phyloP scores from a whole-genome alignment of 2,797 vertebrate species.

The Hyperoplus lanceolatus region DNA sequence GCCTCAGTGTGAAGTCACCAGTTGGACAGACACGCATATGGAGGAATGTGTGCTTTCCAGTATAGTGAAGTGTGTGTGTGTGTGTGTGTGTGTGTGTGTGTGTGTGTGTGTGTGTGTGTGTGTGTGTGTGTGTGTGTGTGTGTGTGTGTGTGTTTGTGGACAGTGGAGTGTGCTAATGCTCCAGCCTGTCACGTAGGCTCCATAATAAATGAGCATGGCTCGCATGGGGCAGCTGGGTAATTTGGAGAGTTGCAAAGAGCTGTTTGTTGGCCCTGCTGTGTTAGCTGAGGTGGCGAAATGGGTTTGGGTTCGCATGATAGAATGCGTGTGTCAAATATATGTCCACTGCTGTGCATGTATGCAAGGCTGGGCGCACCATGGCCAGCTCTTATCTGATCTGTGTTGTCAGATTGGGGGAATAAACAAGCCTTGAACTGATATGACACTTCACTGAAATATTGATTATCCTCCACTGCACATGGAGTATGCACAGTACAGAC shows the following conservation, averaged over 20 bases:
- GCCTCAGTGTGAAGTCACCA: constrained; percentile 56
- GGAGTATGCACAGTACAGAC: constrained; percentile 46
- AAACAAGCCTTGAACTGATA: constrained; percentile 77
- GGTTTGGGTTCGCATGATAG: constrained; percentile 42
- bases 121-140: constrained; percentile 19
- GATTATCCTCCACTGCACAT: constrained; percentile 74
- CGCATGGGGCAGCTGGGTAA: constrained; percentile 77
- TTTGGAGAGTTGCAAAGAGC: constrained; percentile 65
- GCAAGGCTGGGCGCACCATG: background rate
- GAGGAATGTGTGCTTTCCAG: constrained; percentile 42
- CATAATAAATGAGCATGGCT: constrained; percentile 76
- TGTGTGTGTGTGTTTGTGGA: constrained; percentile 28
- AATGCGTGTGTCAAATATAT: constrained; percentile 33
- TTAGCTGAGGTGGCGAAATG: constrained; percentile 69
- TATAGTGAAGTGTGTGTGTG: constrained; percentile 27
- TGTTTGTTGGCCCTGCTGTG: constrained; percentile 74
- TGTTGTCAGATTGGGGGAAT: constrained; percentile 58
- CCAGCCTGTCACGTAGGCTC: constrained; percentile 62
- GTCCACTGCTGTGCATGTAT: constrained; percentile 33
- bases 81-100: constrained; percentile 21
- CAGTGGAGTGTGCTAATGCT: constrained; percentile 31
- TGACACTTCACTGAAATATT: constrained; percentile 84
- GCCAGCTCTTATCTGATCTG: constrained; percentile 53
- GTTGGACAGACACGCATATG: constrained; percentile 54
- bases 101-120: constrained; percentile 20